A percentile compares a stretch with the other conserved stretches of the same genome.
phyloP scores from a whole-genome alignment of 2,888 invertebrate species.

The Drosophila barbarae region DNA sequence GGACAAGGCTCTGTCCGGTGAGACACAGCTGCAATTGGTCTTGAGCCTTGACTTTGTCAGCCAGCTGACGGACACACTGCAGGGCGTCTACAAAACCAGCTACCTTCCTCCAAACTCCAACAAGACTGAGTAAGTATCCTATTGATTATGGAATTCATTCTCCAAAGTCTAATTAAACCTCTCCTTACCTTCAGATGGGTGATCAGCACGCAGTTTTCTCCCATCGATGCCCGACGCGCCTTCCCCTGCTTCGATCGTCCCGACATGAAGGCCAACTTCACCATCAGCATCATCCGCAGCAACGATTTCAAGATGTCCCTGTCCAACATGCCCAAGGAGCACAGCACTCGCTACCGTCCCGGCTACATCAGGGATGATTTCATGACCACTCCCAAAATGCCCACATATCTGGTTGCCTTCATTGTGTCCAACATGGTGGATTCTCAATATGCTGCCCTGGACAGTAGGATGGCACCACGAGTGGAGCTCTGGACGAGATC shows the following conservation, averaged over 20 bases:
- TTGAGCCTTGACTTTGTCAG: conserved; percentile 81
- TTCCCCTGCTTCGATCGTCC: conserved; percentile 95
- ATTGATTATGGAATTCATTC: no score
- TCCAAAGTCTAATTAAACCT: accelerated
- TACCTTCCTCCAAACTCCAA: conserved; percentile 79
- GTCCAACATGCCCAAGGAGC: conserved; percentile 84
- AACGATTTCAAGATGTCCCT: conserved; percentile 78
- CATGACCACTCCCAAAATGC: conserved; percentile 85
- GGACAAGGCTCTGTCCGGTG: conserved; percentile 55
- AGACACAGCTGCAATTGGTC: conserved; percentile 76
- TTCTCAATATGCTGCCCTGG: conserved; percentile 68
- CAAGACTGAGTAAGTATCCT: conserved; percentile 77
- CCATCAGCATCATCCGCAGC: conserved; percentile 84
- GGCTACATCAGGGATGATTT: conserved; percentile 85
- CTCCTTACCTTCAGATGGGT: conserved; percentile 82
- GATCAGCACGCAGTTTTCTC: conserved; percentile 89
- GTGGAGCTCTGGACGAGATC: conserved; percentile 79
- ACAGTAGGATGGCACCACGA: conserved; percentile 69
- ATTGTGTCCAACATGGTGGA: conserved; percentile 81
- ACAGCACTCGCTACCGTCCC: conserved; percentile 74
- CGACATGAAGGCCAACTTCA: conserved; percentile 87
- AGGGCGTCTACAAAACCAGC: conserved; percentile 81
- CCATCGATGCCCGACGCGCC: conserved; percentile 88
- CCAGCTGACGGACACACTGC: conserved; percentile 81
- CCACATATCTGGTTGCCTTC: conserved; percentile 87